These are phyloP conservation scores for Argyrosomus regius DNA, from an alignment of 2,797 vertebrate genomes.

Conservation along the genomic window DNA sequence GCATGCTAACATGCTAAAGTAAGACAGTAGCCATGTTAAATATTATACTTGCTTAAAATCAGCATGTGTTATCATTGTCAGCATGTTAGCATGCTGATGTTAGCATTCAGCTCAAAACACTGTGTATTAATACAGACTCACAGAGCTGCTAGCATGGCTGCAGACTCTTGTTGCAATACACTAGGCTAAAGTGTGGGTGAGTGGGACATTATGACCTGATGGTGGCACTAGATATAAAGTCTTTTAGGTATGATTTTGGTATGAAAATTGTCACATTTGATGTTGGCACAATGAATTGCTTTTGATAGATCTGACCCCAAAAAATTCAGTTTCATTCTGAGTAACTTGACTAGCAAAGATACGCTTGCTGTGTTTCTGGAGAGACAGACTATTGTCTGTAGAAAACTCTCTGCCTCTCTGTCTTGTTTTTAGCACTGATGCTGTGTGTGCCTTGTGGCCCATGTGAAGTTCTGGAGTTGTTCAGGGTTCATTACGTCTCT, in stretches of 20 bases:
- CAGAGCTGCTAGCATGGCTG: not conserved
- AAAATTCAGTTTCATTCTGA: not conserved
- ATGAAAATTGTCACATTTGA: not conserved
- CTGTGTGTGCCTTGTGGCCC: conserved; percentile 55
- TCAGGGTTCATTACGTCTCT: conserved; percentile 75
- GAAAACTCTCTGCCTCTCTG: conserved; percentile 20
- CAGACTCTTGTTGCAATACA: not conserved
- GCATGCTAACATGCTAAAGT: not conserved
- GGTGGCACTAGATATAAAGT: not conserved
- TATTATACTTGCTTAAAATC: not conserved
- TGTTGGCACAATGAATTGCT: not conserved
- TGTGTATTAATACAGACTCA: not conserved
- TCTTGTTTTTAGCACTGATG: conserved; percentile 50
- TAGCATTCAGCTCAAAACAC: not conserved
- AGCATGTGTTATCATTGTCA: not conserved
- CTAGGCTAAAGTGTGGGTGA: not conserved
- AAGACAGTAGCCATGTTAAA: not conserved
- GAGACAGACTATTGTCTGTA: conserved; percentile 5
- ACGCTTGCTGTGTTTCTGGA: conserved; percentile 6
- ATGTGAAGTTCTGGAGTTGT: conserved; percentile 59
- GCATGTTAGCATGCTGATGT: not conserved
- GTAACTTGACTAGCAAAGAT: conserved; percentile 1
- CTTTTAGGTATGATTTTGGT: not conserved
- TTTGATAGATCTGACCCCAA: not conserved
- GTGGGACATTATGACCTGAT: not conserved